Base-by-base conservation (phyloP, 2,113 vertebrate genomes). In the Lophochroa leadbeateri region DNA sequence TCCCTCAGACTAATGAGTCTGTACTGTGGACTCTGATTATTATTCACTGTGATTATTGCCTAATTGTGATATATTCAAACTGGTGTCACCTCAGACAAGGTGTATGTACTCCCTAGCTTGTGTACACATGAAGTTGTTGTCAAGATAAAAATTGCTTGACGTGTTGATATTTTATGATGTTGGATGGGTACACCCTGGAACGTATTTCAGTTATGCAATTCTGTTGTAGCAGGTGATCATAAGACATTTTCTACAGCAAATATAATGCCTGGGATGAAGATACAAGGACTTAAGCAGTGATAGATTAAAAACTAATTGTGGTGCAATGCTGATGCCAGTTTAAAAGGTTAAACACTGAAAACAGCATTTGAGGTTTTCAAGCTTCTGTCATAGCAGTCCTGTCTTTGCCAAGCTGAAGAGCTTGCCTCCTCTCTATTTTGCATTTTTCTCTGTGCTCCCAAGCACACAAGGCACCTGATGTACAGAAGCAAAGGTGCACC, bases 281-380 rank as follows among this genome's bases (percentile, higher is more conserved):
- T 15, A 12, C 50, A 74, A 1, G 5, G 39, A 71, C 86, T 82
- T 75, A 82, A 77, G 80, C 89, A 79, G 88, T 57, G 83, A 79
- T 61, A 71, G 64, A 86, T 86, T 86, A 88, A 82, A 94, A 94
- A 28, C 68, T 82, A 86, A 88, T 93, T 80, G 68, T 75, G 50
- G 75, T 92, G 58, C 57, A 61, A 39, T 39, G 33, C 71, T 80
- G 76, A 80, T 94, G 76, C 46, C 76, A 49, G 70, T 92, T 97
- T 76, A 68, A 94, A 95, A 94, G 76, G 80, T 92, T 92, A 86
- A 90, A 88, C 50, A n/a, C 12, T 81, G 69, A 84, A 84, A 94
- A 70, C 10, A 52, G 37, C 82, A 9, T 88, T 76, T 72, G 67
- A 79, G 17, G 20, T 70, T 75, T 91, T 88, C 68, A 86, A 18